Evolutionary conservation across 2,888 invertebrate species (phyloP).

Genomic region (Biston betularia): DNA sequence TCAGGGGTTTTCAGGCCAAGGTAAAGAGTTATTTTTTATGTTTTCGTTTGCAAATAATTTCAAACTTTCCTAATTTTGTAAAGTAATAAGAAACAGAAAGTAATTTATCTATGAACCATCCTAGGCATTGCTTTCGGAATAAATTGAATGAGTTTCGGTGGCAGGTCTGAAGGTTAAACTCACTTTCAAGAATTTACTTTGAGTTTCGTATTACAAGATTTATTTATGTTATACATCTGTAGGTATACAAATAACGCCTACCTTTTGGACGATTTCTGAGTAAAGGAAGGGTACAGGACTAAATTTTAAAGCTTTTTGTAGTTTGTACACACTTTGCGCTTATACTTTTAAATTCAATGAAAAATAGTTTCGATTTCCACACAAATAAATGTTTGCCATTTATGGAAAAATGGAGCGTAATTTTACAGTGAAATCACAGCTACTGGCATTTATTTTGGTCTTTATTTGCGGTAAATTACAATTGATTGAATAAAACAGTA

Average conservation of each 20-base stretch:
- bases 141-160: slow-evolving; percentile 20
- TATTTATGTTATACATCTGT: background rate
- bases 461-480: too few species aligned
- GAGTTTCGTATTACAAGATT: slow-evolving; percentile 6
- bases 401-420: too few species aligned
- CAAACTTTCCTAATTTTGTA: slow-evolving; percentile 31
- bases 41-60: slow-evolving; percentile 4
- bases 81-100: slow-evolving; percentile 23
- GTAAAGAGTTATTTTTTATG: background rate
- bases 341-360: too few species aligned
- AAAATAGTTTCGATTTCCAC: too few species aligned
- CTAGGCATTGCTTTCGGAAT: slow-evolving; percentile 13
- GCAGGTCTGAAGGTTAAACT: slow-evolving; percentile 16
- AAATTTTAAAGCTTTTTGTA: background rate
- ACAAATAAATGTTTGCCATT: too few species aligned
- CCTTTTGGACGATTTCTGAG: slow-evolving; percentile 5
- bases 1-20: too few species aligned
- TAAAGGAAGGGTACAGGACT: background rate
- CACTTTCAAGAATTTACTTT: slow-evolving; percentile 7
- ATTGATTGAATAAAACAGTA: too few species aligned
- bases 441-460: too few species aligned
- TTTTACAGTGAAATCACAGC: too few species aligned
- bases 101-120: slow-evolving; percentile 25
- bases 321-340: background rate
- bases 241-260: background rate